Evolutionary conservation across 2,113 vertebrate genomes (phyloP).

Genomic region (Gallinago jamesoni): DNA sequence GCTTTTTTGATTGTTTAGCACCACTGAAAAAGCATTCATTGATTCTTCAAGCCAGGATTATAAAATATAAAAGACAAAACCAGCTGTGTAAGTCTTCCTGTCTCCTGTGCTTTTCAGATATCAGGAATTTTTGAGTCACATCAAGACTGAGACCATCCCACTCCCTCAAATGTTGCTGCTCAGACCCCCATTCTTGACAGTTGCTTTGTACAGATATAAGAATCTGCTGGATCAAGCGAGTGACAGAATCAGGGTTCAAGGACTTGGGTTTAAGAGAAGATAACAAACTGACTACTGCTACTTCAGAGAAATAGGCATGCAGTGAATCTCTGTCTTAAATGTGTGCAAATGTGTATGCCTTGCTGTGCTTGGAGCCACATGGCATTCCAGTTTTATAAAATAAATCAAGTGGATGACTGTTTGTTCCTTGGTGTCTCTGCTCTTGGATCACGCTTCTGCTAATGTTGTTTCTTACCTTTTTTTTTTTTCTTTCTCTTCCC

Average conservation of each 20-base stretch:
- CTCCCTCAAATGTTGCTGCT: background rate
- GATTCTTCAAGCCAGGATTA: background rate
- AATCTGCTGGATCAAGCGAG: background rate
- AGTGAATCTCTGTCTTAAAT: background rate
- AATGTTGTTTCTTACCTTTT: background rate
- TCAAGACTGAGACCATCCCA: background rate
- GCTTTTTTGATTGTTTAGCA: background rate
- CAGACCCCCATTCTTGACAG: background rate
- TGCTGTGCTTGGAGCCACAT: conserved; percentile 19
- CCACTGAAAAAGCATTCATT: background rate
- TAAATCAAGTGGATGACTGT: conserved; percentile 13
- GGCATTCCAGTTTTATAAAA: conserved; percentile 24
- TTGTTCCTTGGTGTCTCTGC: background rate
- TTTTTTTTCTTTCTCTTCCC: background rate
- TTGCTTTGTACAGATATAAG: background rate
- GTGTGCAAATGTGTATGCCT: background rate
- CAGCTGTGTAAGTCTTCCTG: background rate
- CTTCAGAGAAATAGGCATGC: background rate
- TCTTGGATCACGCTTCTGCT: background rate
- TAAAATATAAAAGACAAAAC: background rate
- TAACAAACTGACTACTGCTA: background rate
- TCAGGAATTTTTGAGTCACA: background rate
- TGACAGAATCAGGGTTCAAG: background rate
- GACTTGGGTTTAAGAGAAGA: background rate
- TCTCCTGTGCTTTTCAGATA: background rate